Conservation (phyloP, 2,113 vertebrate species). For the Zootoca vivipara region DNA sequence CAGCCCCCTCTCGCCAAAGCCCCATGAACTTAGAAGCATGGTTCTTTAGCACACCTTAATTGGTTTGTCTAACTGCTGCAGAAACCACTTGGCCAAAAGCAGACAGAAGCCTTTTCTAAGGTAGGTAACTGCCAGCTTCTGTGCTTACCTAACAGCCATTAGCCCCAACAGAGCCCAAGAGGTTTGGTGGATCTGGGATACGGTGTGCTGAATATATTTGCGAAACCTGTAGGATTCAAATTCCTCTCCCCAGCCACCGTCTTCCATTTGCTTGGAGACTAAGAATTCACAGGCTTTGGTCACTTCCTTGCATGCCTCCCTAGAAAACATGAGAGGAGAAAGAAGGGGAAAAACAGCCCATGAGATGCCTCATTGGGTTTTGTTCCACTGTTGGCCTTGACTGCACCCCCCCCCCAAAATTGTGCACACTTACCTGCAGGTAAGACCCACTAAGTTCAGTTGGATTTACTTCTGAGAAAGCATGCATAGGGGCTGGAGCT, state of each 20-base stretch:
- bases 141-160: constrained; percentile 89
- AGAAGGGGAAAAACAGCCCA: too few relatives aligned
- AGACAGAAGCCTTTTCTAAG: neutral
- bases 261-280: constrained; percentile 87
- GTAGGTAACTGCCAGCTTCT: neutral
- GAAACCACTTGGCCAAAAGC: neutral
- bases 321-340: constrained; percentile 44
- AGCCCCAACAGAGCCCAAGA: constrained; percentile 94
- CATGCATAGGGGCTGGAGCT: too few relatives aligned
- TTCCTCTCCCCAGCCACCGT: constrained; percentile 97
- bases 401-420: too few relatives aligned
- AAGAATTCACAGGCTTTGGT: constrained; percentile 87
- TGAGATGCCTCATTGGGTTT: too few relatives aligned
- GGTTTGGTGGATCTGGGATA: constrained; percentile 91
- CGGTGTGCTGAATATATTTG: constrained; percentile 83
- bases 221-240: constrained; percentile 91
- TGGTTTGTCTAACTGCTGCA: neutral
- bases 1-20: too few relatives aligned
- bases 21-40: too few relatives aligned
- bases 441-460: too few relatives aligned
- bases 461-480: too few relatives aligned
- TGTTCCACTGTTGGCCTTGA: too few relatives aligned
- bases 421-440: too few relatives aligned
- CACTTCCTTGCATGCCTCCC: constrained; percentile 80
- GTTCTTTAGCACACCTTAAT: neutral